These are phyloP conservation scores for Oscheius sp. DNA, from an alignment of 2,888 invertebrate species.

Conservation along the genomic window DNA sequence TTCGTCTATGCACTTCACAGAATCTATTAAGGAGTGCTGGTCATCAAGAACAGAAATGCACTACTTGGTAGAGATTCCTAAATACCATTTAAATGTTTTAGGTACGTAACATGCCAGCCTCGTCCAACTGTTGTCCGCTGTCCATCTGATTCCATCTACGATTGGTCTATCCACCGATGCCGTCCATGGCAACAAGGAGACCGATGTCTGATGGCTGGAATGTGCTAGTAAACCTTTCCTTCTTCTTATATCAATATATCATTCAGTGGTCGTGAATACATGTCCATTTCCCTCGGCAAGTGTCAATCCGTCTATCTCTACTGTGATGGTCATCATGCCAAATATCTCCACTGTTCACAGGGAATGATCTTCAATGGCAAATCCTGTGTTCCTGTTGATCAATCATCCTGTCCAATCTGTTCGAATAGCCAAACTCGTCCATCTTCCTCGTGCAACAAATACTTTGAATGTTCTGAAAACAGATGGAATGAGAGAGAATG, in stretches of 20 bases:
- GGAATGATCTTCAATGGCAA: constrained; percentile 23
- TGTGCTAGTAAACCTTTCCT: background rate
- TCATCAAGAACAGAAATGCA: background rate
- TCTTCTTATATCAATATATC: too few relatives aligned
- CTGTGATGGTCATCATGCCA: constrained; percentile 14
- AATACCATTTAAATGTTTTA: background rate
- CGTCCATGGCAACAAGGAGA: constrained; percentile 25
- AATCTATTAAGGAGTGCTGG: background rate
- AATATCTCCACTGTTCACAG: constrained; percentile 8
- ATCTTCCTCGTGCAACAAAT: background rate
- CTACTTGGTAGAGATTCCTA: background rate
- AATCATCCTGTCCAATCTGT: constrained; percentile 5
- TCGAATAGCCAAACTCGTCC: background rate
- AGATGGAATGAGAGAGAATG: background rate
- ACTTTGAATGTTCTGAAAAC: background rate
- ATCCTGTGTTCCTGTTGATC: background rate
- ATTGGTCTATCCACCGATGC: background rate
- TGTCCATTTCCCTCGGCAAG: constrained; percentile 8
- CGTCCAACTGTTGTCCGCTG: constrained; percentile 17
- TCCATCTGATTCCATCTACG: constrained; percentile 15
- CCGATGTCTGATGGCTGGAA: constrained; percentile 1
- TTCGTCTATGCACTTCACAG: background rate
- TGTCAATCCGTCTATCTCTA: constrained; percentile 24
- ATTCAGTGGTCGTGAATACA: constrained; percentile 18
- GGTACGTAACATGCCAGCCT: constrained; percentile 22